Base-by-base conservation (phyloP, 2,113 vertebrate genomes). In the Vicugna pacos region DNA sequence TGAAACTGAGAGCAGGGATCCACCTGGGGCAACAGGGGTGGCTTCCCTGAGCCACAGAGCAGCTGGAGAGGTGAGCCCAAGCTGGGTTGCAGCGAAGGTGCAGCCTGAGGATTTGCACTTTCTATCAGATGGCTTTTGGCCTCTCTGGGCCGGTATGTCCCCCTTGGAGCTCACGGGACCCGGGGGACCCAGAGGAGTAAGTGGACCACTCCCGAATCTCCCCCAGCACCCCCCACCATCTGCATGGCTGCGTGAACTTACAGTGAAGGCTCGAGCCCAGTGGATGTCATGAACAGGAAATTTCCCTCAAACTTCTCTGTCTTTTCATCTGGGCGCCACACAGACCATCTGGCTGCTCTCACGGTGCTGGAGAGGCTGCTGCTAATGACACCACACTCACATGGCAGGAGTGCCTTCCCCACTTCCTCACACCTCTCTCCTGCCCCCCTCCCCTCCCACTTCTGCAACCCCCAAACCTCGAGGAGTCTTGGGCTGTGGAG, bases 281-380 rank as follows among this genome's bases (percentile, higher is more conserved):
- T 17, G 76, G 70, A 15, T 60, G 81, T 83, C 77, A 79, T 58
- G 95, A 91, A 97, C 94, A 93, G 97, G 94, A 97, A 96, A 54
- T 90, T 91, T 95, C 81, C 92, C n/a, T 22, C 2, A 0, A 88
- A 77, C 58, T 75, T 82, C 79, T 30, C 32, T 16, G 26, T 3
- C 30, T 69, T 50, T 62, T 89, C 92, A 46, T 93, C 96, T 46
- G 81, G 64, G 81, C 11, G 22, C 77, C 4, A 0, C 15, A 1
- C 16, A 4, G 80, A 95, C 95, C 96, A 86, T 84, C 94, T 96
- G 97, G 95, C 91, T 10, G 6, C 22, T 76, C 64, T 10, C 0
- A 0, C n/a, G 1, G 1, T 1, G 32, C 5, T 0, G 32, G 54
- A 38, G 24, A 22, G 15, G 80, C 32, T 60, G 50, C 16, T 2